These are phyloP conservation scores for Margaritifera margaritifera DNA, from an alignment of 2,888 invertebrate species.

Conservation along the genomic window DNA sequence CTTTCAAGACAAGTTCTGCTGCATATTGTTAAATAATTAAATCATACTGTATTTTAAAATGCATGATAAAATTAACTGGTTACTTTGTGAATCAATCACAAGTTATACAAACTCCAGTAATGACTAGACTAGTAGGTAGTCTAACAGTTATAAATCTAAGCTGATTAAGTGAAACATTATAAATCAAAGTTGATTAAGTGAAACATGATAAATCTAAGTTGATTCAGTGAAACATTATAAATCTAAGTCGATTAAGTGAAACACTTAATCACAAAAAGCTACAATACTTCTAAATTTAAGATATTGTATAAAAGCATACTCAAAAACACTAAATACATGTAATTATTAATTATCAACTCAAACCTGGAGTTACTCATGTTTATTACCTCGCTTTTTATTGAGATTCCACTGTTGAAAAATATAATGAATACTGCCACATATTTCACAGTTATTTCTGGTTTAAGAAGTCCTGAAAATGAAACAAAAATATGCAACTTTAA, in stretches of 20 bases:
- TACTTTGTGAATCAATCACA: no score
- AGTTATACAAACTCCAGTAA: no score
- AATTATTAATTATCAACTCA: not conserved
- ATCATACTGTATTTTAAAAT: no score
- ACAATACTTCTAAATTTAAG: no score
- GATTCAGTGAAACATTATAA: not conserved
- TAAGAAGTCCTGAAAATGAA: slow-evolving; percentile 75
- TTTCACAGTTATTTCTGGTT: slow-evolving; percentile 77
- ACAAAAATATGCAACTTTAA: not conserved
- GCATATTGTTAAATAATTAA: no score
- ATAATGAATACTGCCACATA: slow-evolving; percentile 77
- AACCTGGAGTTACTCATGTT: not conserved
- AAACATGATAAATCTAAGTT: not conserved
- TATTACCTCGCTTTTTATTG: slow-evolving; percentile 75
- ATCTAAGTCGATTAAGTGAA: no score
- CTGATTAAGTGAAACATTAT: no score
- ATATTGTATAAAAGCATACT: no score
- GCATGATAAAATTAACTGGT: no score
- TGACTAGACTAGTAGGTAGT: no score
- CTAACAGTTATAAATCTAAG: not conserved
- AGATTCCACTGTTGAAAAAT: slow-evolving; percentile 77
- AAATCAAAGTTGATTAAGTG: not conserved
- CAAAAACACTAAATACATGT: not conserved
- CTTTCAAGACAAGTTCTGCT: no score
- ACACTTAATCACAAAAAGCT: no score